Evolutionary conservation across 1,140 invertebrate genomes (phyloP), one percentile per base, ranked within the genome.

Genomic region (Drosophila persimilis): DNA sequence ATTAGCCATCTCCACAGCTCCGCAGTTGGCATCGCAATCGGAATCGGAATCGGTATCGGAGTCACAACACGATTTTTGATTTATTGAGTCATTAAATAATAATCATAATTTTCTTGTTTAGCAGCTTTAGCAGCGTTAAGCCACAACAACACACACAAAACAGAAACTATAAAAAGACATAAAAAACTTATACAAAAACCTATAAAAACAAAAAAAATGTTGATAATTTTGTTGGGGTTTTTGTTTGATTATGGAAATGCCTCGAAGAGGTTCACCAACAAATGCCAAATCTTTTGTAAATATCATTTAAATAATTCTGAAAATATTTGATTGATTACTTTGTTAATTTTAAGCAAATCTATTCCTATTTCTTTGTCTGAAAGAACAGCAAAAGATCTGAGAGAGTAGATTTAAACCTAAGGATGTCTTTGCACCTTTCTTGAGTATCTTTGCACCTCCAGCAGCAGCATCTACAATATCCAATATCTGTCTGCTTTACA

Each of bases 51-150:
- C 46, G 53, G 35, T 56, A 77, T 74, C 53, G 41, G 48, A 53
- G 61, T 52, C 54, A 47, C 43, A 52, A 77, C 56, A 81, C 70
- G 41, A 50, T 66, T 35, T 76, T 66, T 80, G 73, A 84, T 84
- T 80, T 85, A 85, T 84, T 84, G 67, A 84, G 76, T 85, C 80
- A 84, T 84, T 84, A 80, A 81, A 80, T 85, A 84, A 72, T 84
- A 76, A 79, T 84, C 73, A 85, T 85, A 76, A 80, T 79, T 79
- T 75, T 63, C 80, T 73, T 76, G 66, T 65, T 84, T 76, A 59
- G 52, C 24, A 26, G 24, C 24, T 26, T 5, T 20, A 20, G 20
- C 52, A 64, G 58, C 29, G 22, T 59, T 66, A 59, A 64, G 58
- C 43, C 22, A 29, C 17, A 17, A 66, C 54, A 67, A 69, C 15